Evolutionary conservation across 2,797 vertebrate genomes (phyloP), one percentile per base, ranked within the genome.

Genomic region (Thaleichthys pacificus): DNA sequence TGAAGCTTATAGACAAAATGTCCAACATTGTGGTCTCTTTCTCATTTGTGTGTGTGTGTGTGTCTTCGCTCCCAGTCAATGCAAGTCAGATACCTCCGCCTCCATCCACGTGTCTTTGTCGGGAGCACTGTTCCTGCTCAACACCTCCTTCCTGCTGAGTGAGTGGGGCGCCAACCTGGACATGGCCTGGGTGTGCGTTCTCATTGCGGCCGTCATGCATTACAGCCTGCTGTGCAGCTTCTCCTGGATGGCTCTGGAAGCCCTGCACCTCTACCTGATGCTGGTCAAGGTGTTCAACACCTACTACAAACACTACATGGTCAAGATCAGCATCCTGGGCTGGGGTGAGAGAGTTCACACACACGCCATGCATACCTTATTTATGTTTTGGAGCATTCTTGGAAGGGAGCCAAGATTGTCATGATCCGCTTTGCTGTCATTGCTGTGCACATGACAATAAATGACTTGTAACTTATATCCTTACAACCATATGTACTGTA

Each of bases 191-290:
- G 2, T 89, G 66, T 97, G 96, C 35, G 76, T 82, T 73, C 71
- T 83, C 14, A 65, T 91, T 0, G 94, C 90, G 0, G 91, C 88
- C 0, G 0, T 88, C 76, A 91, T 93, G 61, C 94, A 96, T 75
- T 96, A 91, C 83, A 91, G 90, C 63, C 76, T 96, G 78, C 93
- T 97, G 77, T 93, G 91, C 79, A 90, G 83, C 74, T 96, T 96
- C 89, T 95, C 93, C 75, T 96, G 95, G 96, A 95, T 80, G 78
- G 87, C 79, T 0, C 84, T 96, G 21, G 95, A 97, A 80, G 94
- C 92, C 4, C 85, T 94, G 5, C 95, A 97, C 74, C 91, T 96
- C 22, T 96, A 95, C 68, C 80, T 96, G 0, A 80, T 96, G 24
- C 79, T 93, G 0, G 70, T 96, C 38, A 94, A 89, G 84, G 94